Evolutionary conservation across 2,888 invertebrate genomes (phyloP), one percentile per base, ranked within the genome.

Genomic region (Ephialtes manifestator): DNA sequence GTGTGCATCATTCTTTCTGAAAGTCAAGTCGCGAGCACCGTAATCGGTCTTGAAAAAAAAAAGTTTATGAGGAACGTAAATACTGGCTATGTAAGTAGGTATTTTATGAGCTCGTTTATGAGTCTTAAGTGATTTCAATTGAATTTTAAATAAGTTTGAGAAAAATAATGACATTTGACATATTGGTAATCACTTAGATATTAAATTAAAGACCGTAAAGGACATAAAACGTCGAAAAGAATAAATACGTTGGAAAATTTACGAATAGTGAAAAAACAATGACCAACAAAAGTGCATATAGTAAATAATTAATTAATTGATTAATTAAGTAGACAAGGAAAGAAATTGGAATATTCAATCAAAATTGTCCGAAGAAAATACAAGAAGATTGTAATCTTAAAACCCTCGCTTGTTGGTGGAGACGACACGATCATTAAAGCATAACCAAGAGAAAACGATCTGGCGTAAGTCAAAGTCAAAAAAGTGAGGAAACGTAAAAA

Each of bases 1-100:
- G 88, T 58, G 84, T 86, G 83, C 87, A 83, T 31, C 46, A 8
- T 46, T 76, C 20, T 74, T 60, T 60, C 46, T 18, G 46, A 60
- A 31, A 35, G 18, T 20, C 15, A 39, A 43, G 53, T 18, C 35
- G 35, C 20, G n/a, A 70, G 0, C 13, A 24, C 1, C 15, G 28
- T 28, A 20, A 53, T 18, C 24, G 20, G 1, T 46, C 1, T 48
- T 51, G 0, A 39, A 67, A 13, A 8, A 20, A 13, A 46, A 8
- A 51, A 18, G 18, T 51, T n/a, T 18, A 51, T 18, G 51, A 7
- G 46, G 15, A 15, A 15, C 15, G 2, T 46, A 46, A 13, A 46
- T 15, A 15, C 46, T 51, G 51, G n/a, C 51, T 7, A 51, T 18
- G 15, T 51, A 51, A 51, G 51, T 18, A 18, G 51, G 15, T 4